Base-by-base conservation (phyloP, 2,888 invertebrate species). In the Heteropelma amictum region DNA sequence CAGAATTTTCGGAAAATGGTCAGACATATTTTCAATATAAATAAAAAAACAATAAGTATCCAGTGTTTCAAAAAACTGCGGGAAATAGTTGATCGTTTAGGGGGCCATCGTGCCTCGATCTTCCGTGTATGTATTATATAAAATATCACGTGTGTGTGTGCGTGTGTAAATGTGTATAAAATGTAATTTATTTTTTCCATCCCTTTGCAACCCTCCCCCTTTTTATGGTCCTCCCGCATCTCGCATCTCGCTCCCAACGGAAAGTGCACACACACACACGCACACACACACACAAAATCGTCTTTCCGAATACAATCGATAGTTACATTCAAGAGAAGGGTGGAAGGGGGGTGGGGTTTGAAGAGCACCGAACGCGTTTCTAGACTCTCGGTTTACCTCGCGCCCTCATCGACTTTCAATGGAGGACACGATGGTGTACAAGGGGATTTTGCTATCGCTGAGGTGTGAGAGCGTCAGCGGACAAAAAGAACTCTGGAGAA, bases 321-420 rank as follows among this genome's bases (percentile, higher is more conserved):
- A 42, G 63, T 73, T 42, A 47, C 17, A 51, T 6, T 14, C 7
- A 19, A 19, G 19, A 17, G 17, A 33, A 14, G 26, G 21, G 8
- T 6, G 21, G 56, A 56, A 35, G 42, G 54, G 28, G 21, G 19
- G 47, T 10, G 26, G n/a, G n/a, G n/a, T n/a, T n/a, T n/a, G n/a
- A n/a, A n/a, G 47, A 56, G 56, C 58, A 45, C 47, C 63, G 61
- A 23, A 51, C 64, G 58, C 38, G 14, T 60, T 72, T 72, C 60
- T 42, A 45, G 54, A 30, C 33, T 65, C 47, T 72, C 61, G 54
- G 47, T 60, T 65, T 67, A 61, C 67, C 61, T 67, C 54, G 67
- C 73, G 79, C 78, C 77, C 80, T 81, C 79, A 58, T 83, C 79
- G 83, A 81, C 81, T 80, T 78, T 83, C 79, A 81, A 82, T 81